Percentiles rank a stretch among this genome's conserved stretches.
phyloP scores from a whole-genome alignment of 2,113 vertebrate species.

The Mormoops blainvillei region DNA sequence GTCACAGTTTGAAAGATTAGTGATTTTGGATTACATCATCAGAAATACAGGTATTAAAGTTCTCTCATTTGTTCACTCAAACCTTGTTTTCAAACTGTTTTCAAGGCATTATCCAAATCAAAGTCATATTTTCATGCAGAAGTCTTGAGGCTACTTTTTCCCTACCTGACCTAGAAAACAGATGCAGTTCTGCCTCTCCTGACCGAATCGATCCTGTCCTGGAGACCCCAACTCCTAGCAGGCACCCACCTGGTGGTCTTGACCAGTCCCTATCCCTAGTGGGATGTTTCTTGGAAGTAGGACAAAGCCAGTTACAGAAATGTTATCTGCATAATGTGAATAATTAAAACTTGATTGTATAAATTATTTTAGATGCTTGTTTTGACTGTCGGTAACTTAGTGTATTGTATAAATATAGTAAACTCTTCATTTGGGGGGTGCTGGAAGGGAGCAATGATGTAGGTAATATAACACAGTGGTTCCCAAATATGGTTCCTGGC shows the following conservation, averaged over 20 bases:
- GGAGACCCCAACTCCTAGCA: neutral
- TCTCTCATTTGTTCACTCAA: conserved; percentile 14
- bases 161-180: neutral
- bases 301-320: neutral
- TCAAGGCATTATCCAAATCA: neutral
- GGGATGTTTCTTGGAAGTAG: neutral
- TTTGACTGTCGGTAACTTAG: neutral
- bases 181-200: neutral
- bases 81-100: neutral
- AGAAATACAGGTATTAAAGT: conserved; percentile 91
- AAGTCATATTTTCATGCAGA: neutral
- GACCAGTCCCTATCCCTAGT: neutral
- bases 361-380: neutral
- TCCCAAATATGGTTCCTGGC: neutral
- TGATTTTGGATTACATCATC: conserved; percentile 96
- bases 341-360: neutral
- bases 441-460: neutral
- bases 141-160: neutral
- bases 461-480: neutral
- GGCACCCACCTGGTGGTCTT: neutral
- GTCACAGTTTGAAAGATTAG: conserved; percentile 95
- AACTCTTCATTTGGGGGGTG: neutral
- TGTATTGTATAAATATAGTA: neutral
- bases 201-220: neutral
- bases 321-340: neutral